These are phyloP conservation scores for Eueides isabella DNA, from an alignment of 1,140 invertebrate species.

Conservation along the genomic window DNA sequence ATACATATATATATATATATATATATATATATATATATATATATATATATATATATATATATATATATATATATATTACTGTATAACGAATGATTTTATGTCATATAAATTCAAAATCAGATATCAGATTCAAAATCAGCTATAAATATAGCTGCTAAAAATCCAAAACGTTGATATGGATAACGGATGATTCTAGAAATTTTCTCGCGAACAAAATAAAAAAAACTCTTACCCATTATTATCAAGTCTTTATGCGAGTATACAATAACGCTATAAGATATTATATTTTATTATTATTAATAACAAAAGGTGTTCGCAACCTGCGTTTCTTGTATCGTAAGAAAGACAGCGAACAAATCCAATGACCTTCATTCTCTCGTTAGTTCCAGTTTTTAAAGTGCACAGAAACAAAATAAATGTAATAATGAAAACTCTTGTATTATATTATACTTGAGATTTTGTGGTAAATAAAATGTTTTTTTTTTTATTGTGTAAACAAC, in stretches of 20 bases:
- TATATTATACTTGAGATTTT: background rate
- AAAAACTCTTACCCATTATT: background rate
- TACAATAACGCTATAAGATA: background rate
- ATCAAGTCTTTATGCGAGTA: background rate
- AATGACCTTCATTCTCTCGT: slow-evolving; percentile 25
- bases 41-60: too few species aligned
- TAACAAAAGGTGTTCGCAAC: background rate
- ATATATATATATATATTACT: background rate
- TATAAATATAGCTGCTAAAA: too few species aligned
- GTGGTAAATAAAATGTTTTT: background rate
- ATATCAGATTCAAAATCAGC: background rate
- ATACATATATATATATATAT: too few species aligned
- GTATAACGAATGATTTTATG: background rate
- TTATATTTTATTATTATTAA: background rate
- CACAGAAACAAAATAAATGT: slow-evolving; percentile 22
- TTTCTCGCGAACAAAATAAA: background rate
- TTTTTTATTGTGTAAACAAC: background rate
- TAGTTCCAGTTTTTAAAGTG: slow-evolving; percentile 27
- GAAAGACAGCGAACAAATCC: slow-evolving; percentile 30
- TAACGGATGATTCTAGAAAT: background rate
- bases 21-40: too few species aligned
- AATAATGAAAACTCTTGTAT: background rate
- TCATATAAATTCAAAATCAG: background rate
- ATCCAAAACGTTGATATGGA: background rate
- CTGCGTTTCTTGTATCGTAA: slow-evolving; percentile 12